Evolutionary conservation across 2,888 invertebrate genomes (phyloP), one percentile per base, ranked within the genome.

Genomic region (Folsomia manolachei): DNA sequence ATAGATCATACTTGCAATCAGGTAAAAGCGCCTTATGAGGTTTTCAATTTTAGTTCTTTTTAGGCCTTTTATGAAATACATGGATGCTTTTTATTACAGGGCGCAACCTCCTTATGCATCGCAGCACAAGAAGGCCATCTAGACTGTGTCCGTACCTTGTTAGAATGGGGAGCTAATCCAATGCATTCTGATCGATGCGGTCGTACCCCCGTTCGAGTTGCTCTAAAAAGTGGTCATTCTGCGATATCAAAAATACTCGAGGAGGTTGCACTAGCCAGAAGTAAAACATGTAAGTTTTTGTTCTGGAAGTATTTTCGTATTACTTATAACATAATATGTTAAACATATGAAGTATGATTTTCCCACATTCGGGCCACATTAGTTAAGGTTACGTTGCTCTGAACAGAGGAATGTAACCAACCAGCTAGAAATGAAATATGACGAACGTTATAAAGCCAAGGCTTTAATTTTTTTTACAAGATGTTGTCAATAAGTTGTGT

Each of bases 71-170:
- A 11, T 51, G 18, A 51, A 51, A 11, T 27, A 27, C 25, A 26
- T 21, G 27, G 25, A 26, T 9, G 25, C 53, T 63, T 69, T n/a
- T 39, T 56, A 66, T 52, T 25, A 19, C 60, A 81, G 80, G 97
- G 97, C 24, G 97, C 97, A 63, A 96, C 97, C 18, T 95, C 97
- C 9, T 86, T 97, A 75, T 84, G 95, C 81, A 96, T 97, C 72
- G 96, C 97, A 0, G 94, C 97, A 0, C 97, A 97, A 84, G 97
- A 97, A 84, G 97, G 97, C 0, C 96, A 96, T 82, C 74, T 80
- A 19, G 91, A 92, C 75, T 96, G 96, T 82, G 97, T 97, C 0
- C 86, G 92, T 71, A 91, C 90, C 81, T 84, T 94, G 27, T 87
- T 91, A 81, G 93, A 93, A 84, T 89, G 90, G 81, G 94, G 93